Percentiles rank a stretch among this genome's conserved stretches.
These are phyloP conservation scores for Saccopteryx leptura DNA, from an alignment of 2,113 vertebrate species.

Conservation along the genomic window DNA sequence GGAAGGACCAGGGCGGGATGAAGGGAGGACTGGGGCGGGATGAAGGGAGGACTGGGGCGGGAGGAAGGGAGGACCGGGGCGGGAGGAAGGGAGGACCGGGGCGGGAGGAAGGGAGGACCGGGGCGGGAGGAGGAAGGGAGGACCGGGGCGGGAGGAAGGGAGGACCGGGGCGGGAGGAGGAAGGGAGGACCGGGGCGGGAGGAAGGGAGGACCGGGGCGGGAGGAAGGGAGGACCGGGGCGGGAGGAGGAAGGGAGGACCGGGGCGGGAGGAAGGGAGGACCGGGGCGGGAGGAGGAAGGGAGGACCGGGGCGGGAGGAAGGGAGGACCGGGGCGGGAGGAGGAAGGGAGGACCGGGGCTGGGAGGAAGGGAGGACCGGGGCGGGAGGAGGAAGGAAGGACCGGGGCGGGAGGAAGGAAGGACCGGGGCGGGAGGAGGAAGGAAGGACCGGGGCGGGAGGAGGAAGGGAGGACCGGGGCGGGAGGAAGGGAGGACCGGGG, in stretches of 20 bases:
- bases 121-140: too few species aligned
- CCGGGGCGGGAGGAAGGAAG: background rate
- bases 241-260: too few species aligned
- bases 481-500: background rate
- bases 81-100: background rate
- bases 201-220: background rate
- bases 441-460: background rate
- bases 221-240: background rate
- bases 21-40: too few species aligned
- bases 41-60: background rate
- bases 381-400: background rate
- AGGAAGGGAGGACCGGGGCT: too few species aligned
- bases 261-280: background rate
- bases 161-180: too few species aligned
- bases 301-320: background rate
- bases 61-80: background rate
- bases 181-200: background rate
- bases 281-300: too few species aligned
- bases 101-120: background rate
- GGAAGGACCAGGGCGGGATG: too few species aligned
- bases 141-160: background rate
- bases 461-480: background rate
- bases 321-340: too few species aligned
- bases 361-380: background rate
- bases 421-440: too few species aligned